A percentile compares a stretch with the other conserved stretches of the same genome.
Evolutionary conservation across 1,140 invertebrate genomes (phyloP).

Genomic region (Heliconius congener): DNA sequence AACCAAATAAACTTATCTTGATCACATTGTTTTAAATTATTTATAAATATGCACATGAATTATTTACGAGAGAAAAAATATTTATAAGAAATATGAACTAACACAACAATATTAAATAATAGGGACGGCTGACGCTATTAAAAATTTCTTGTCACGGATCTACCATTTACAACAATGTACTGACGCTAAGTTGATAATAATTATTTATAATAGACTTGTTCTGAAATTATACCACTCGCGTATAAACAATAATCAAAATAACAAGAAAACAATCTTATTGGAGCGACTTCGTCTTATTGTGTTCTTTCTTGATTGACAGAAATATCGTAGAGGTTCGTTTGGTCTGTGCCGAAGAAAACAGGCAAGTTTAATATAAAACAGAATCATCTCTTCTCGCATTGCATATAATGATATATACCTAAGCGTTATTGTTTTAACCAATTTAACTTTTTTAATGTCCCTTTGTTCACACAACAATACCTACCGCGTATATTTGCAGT

Average conservation of each 20-base stretch:
- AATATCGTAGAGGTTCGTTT: slow-evolving; percentile 66
- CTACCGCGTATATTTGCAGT: not conserved
- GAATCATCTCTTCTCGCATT: not conserved
- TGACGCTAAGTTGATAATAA: slow-evolving; percentile 22
- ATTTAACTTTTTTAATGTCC: not conserved
- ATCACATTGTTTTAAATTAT: not conserved
- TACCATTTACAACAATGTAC: slow-evolving; percentile 26
- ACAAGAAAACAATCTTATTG: slow-evolving; percentile 2
- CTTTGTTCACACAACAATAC: not conserved
- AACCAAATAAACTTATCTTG: not conserved
- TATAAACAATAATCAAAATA: slow-evolving; percentile 5
- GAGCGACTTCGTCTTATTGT: slow-evolving; percentile 22
- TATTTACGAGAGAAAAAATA: not conserved
- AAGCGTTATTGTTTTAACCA: not conserved
- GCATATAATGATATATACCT: not conserved
- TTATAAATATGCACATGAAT: not conserved
- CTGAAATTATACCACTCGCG: slow-evolving; percentile 8
- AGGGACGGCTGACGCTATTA: not conserved
- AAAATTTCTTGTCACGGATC: slow-evolving; percentile 23
- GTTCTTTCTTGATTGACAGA: slow-evolving; percentile 57
- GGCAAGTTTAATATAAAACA: slow-evolving; percentile 52
- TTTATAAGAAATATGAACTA: not conserved
- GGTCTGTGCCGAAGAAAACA: slow-evolving; percentile 45
- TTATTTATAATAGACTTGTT: slow-evolving; percentile 28
- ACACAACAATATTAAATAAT: not conserved